Base-by-base conservation (phyloP, 2,113 vertebrate species). In the Phalacrocorax aristotelis region DNA sequence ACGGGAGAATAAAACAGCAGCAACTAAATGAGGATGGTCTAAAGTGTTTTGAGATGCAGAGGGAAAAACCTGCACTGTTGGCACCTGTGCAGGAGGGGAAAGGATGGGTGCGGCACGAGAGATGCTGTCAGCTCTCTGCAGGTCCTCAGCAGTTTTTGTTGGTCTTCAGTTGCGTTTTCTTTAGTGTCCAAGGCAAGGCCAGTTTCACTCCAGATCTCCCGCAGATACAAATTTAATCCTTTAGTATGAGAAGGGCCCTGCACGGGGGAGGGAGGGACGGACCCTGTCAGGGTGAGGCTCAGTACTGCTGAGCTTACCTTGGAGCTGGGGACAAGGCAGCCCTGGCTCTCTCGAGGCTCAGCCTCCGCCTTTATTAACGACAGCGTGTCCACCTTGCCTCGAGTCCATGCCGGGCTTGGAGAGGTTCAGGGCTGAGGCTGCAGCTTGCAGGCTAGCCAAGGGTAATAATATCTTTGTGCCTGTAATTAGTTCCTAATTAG, bases 401-500 rank as follows among this genome's bases (percentile, higher is more conserved):
- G 2, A 10, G 11, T 2, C 49, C 3, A 7, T 13, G 52, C 40
- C 0, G 7, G 42, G 21, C n/a, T 4, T 46, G 57, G 25, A 40
- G 51, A 26, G 34, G 4, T 34, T 58, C 25, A 3, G 54, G 48
- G 34, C n/a, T 3, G 4, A 25, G 44, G 79, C 61, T 61, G 83
- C 64, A 79, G 87, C 60, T 46, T 49, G 36, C 68, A 42, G 78
- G 40, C 69, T 44, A 42, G 84, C 90, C 46, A 36, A 83, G 85
- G 83, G 79, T 75, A 86, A 77, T 69, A 83, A 42, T 83, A 79
- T 44, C 51, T 57, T 60, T 38, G 55, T 68, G 76, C 60, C 55
- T 1, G 2, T 79, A 84, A 96, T 97, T 97, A 95, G 68, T 46
- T 83, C 72, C 93, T 95, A 80, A 96, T 94, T 93, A 95, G 79